Conservation (phyloP, 2,113 vertebrate species). For the Nycticryphes semicollaris region DNA sequence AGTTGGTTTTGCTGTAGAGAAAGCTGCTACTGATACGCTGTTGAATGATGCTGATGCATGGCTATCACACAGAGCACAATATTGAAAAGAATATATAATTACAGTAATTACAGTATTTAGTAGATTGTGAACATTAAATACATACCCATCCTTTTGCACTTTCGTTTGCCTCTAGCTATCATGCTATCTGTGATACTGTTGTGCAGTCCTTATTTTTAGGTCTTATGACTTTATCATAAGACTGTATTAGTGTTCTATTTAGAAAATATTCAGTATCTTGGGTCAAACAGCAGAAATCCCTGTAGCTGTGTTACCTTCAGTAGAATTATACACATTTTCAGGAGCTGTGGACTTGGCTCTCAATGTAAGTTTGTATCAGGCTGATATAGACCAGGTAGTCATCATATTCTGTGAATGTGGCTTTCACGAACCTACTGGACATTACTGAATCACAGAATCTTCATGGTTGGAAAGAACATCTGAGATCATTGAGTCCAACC, state of each 20-base stretch:
- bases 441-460: neutral
- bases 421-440: neutral
- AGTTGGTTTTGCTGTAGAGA: neutral
- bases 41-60: neutral
- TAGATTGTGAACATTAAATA: neutral
- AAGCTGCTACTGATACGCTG: neutral
- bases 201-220: neutral
- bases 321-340: neutral
- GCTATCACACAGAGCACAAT: neutral
- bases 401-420: neutral
- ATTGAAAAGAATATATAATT: neutral
- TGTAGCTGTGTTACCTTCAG: neutral
- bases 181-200: neutral
- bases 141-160: neutral
- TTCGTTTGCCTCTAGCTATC: neutral
- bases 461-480: too few species aligned
- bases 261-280: neutral
- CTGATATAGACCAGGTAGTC: neutral
- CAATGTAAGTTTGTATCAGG: neutral
- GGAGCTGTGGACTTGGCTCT: neutral
- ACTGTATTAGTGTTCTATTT: neutral
- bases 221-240: neutral
- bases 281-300: neutral
- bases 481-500: too few species aligned
- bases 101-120: constrained; percentile 3